These are phyloP conservation scores for Tychaedon coryphoeus DNA, from an alignment of 2,113 vertebrate species.

Conservation along the genomic window DNA sequence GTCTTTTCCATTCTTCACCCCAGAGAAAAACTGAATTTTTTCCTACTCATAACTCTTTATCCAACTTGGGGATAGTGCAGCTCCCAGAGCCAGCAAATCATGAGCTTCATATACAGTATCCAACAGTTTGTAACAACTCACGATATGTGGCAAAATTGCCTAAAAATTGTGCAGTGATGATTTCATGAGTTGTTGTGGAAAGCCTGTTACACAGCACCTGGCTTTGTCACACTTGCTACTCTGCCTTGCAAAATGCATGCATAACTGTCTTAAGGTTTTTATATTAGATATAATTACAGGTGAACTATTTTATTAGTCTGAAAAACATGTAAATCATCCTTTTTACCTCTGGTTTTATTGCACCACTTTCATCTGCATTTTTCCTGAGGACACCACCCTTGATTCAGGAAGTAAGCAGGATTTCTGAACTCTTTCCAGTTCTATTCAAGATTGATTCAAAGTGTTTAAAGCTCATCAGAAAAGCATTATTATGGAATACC, in stretches of 20 bases:
- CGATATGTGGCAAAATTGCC: background rate
- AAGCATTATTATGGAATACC: background rate
- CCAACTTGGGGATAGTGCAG: background rate
- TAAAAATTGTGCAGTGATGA: background rate
- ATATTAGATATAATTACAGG: background rate
- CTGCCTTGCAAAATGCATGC: background rate
- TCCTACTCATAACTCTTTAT: background rate
- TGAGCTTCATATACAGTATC: background rate
- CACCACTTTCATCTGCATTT: background rate
- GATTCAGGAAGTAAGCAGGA: background rate
- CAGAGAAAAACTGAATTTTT: slow-evolving; percentile 15
- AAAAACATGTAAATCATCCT: background rate
- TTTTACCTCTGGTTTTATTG: background rate
- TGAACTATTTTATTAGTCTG: background rate
- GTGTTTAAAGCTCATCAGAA: background rate
- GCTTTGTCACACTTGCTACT: background rate
- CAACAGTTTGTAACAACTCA: background rate
- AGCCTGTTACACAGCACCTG: background rate
- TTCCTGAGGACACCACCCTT: background rate
- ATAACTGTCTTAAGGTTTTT: background rate
- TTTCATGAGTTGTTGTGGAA: background rate
- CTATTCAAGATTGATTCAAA: background rate
- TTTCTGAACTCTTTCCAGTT: background rate
- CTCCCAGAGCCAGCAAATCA: background rate
- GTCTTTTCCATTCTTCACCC: slow-evolving; percentile 6